Base-by-base conservation (phyloP, 2,797 vertebrate species). In the Lacerta agilis region DNA sequence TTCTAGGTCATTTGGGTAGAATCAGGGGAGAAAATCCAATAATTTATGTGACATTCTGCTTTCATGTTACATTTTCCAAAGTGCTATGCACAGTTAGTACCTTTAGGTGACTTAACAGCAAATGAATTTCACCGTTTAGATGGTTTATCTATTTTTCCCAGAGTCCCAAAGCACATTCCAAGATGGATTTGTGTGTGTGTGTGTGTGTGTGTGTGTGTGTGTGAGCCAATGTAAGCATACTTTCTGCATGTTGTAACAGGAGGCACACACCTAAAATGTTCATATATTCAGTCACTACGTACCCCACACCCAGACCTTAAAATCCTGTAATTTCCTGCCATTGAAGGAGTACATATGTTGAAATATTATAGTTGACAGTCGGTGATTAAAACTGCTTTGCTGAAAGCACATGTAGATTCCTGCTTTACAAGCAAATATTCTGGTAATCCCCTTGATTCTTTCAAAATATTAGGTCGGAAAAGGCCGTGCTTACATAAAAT, bases 361-460 rank as follows among this genome's bases (percentile, higher is more conserved):
- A 85, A 92, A 79, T 85, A 92, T 92, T 90, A 89, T 75, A 91
- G 75, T 88, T 93, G 93, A 94, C 91, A 93, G 86, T 86, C 91
- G 90, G 92, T 95, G 89, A 94, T 94, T 92, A 94, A 94, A 94
- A 95, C 82, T 49, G 92, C 91, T 89, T 85, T 90, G 93, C 94
- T 67, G 86, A 94, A 95, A 95, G 88, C 88, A 92, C 86, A 94
- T 93, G 83, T 87, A 94, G 93, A 95, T 94, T 88, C 93, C 89
- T 92, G 82, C 55, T 89, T 94, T 84, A 92, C 90, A 91, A 95
- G 90, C 92, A 84, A 86, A 89, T 92, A 91, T 91, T 92, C 92
- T 84, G 79, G 81, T 91, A 89, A 29, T 91, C 80, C 90, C 38
- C 85, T 82, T 86, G 71, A 86, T 76, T 89, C 88, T 75, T 86